phyloP scores from a whole-genome alignment of 1,140 invertebrate genomes.

The Psix sp. region DNA sequence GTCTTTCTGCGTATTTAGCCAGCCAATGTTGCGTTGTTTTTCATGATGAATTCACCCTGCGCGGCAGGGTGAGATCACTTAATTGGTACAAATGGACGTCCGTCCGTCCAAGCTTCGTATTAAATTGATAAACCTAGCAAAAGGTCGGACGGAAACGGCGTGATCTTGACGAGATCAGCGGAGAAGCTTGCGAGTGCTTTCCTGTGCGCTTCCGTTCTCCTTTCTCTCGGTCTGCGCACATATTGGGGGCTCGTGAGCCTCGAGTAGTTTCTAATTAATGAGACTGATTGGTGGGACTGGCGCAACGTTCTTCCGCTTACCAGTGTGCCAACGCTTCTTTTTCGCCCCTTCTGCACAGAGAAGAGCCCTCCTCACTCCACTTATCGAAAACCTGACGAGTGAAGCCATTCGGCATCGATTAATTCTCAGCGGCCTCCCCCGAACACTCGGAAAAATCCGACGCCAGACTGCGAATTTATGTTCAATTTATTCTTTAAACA shows the following conservation, averaged over 20 bases:
- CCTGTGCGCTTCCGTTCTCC: slow-evolving; percentile 1
- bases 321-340: slow-evolving; percentile 51
- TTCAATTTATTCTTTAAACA: slow-evolving; percentile 58
- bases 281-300: slow-evolving; percentile 59
- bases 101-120: slow-evolving; percentile 38
- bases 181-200: slow-evolving; percentile 29
- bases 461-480: slow-evolving; percentile 41
- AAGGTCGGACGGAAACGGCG: slow-evolving; percentile 41
- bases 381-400: slow-evolving; percentile 43
- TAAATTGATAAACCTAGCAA: slow-evolving; percentile 49
- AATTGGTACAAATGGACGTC: slow-evolving; percentile 49
- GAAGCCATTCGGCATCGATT: slow-evolving; percentile 64
- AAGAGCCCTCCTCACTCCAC: slow-evolving; percentile 44
- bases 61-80: slow-evolving; percentile 15
- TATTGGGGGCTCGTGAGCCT: slow-evolving; percentile 54
- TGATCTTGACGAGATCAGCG: slow-evolving; percentile 62
- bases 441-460: slow-evolving; percentile 43
- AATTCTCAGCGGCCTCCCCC: slow-evolving; percentile 55
- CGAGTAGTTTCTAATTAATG: slow-evolving; percentile 69
- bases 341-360: slow-evolving; percentile 42
- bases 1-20: slow-evolving; percentile 32
- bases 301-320: slow-evolving; percentile 44
- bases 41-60: no score
- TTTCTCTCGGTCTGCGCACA: slow-evolving; percentile 9
- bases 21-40: slow-evolving; percentile 31